Evolutionary conservation across 2,113 vertebrate species (phyloP).

Genomic region (Amphilophus citrinellus): DNA sequence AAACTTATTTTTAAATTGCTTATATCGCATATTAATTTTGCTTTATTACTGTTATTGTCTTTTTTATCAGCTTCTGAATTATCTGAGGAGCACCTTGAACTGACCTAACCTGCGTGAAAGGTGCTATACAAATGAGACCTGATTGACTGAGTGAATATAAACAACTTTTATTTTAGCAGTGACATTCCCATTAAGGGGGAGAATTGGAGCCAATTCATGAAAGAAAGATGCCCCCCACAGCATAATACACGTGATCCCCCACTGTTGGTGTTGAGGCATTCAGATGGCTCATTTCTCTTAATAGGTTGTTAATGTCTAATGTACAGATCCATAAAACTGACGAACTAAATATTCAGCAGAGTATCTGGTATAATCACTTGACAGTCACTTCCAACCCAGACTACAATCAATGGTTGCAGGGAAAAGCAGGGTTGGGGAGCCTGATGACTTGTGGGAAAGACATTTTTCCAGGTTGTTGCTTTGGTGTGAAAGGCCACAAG

Average conservation of each 20-base stretch:
- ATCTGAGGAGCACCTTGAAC: not conserved
- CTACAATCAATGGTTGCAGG: not conserved
- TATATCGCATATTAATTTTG: not conserved
- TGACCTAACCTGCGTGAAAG: not conserved
- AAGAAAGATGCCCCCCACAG: not conserved
- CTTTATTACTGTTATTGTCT: not conserved
- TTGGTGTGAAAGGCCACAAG: slow-evolving; percentile 59
- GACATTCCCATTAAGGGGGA: not conserved
- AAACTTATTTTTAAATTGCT: not conserved
- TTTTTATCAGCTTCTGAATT: not conserved
- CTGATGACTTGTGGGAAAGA: slow-evolving; percentile 24
- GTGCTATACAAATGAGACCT: not conserved
- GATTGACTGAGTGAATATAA: not conserved
- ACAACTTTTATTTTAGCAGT: not conserved
- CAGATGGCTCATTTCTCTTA: not conserved
- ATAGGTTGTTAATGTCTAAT: not conserved
- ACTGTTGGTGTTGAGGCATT: no score
- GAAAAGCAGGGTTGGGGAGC: not conserved
- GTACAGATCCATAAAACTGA: not conserved
- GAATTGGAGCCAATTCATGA: not conserved
- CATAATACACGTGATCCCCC: no score
- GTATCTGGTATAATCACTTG: not conserved
- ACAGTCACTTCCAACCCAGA: not conserved
- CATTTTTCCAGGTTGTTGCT: slow-evolving; percentile 35
- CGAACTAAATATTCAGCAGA: not conserved